Percentiles rank a stretch among this genome's conserved stretches.
These are phyloP conservation scores for Coleophora deauratella DNA, from an alignment of 2,888 invertebrate species.

Conservation along the genomic window DNA sequence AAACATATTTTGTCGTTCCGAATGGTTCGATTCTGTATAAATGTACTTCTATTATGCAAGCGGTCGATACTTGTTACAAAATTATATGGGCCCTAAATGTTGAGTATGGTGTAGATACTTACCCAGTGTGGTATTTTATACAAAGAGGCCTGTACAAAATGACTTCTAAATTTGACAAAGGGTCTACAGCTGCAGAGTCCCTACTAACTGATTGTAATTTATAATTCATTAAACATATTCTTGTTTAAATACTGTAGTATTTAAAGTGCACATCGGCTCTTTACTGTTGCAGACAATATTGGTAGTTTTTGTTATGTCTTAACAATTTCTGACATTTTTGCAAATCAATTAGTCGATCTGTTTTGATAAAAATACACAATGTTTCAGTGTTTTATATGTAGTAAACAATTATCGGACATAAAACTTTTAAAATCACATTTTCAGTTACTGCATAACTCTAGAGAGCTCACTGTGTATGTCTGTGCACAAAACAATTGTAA, in stretches of 20 bases:
- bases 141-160: constrained; percentile 9
- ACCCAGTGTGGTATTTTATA: constrained; percentile 6
- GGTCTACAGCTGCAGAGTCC: constrained; percentile 3
- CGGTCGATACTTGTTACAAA: constrained; percentile 9
- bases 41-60: background rate
- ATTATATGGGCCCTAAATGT: constrained; percentile 5
- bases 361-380: too few relatives aligned
- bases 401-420: too few relatives aligned
- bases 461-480: too few relatives aligned
- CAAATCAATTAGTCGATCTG: too few relatives aligned
- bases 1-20: constrained; percentile 2
- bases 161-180: constrained; percentile 1
- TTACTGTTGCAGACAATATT: too few relatives aligned
- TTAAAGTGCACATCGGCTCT: too few relatives aligned
- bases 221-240: background rate
- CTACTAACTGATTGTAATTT: constrained; percentile 6
- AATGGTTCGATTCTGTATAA: background rate
- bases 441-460: too few relatives aligned
- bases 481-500: too few relatives aligned
- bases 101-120: constrained; percentile 3
- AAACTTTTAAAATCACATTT: too few relatives aligned
- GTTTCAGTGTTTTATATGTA: too few relatives aligned
- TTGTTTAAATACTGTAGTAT: too few relatives aligned
- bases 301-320: constrained; percentile 1
- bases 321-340: background rate